Evolutionary conservation across 2,888 invertebrate genomes (phyloP).

Genomic region (Polia nebulosa): DNA sequence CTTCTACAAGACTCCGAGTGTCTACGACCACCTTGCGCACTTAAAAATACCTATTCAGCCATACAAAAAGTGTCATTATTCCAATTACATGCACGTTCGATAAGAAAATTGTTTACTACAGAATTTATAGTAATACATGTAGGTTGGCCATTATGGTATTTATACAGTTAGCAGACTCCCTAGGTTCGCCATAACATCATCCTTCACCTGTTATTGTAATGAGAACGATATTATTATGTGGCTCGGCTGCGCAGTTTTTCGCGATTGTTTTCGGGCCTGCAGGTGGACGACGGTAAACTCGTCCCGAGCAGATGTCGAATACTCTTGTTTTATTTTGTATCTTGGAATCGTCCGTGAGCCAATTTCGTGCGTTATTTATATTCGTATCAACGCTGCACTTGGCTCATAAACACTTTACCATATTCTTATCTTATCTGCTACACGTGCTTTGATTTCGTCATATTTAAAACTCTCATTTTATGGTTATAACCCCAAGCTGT

Average conservation of each 20-base stretch:
- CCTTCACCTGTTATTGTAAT: constrained; percentile 80
- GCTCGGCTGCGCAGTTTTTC: constrained; percentile 71
- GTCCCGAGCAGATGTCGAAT: constrained; percentile 81
- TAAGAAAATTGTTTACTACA: constrained; percentile 57
- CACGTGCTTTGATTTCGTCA: constrained; percentile 49
- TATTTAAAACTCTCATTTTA: constrained; percentile 42
- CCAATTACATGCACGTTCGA: constrained; percentile 56
- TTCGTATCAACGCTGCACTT: constrained; percentile 41
- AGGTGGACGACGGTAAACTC: constrained; percentile 80
- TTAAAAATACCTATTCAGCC: constrained; percentile 31
- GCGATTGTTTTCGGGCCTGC: constrained; percentile 83
- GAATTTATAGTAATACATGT: constrained; percentile 56
- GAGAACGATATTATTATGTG: constrained; percentile 52
- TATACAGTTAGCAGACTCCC: constrained; percentile 49
- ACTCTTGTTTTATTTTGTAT: constrained; percentile 65
- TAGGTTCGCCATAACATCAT: constrained; percentile 61
- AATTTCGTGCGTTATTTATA: constrained; percentile 48
- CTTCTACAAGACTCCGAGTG: constrained; percentile 8
- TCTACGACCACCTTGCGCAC: constrained; percentile 46
- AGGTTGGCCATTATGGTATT: constrained; percentile 49
- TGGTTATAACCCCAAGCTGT: neutral
- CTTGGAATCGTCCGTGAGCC: constrained; percentile 38
- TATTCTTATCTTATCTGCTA: constrained; percentile 38
- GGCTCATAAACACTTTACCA: constrained; percentile 33
- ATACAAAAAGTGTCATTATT: constrained; percentile 55